A percentile compares a stretch with the other conserved stretches of the same genome.
Conservation (phyloP, 2,797 vertebrate species). For the Helicolenus hilgendorfi region DNA sequence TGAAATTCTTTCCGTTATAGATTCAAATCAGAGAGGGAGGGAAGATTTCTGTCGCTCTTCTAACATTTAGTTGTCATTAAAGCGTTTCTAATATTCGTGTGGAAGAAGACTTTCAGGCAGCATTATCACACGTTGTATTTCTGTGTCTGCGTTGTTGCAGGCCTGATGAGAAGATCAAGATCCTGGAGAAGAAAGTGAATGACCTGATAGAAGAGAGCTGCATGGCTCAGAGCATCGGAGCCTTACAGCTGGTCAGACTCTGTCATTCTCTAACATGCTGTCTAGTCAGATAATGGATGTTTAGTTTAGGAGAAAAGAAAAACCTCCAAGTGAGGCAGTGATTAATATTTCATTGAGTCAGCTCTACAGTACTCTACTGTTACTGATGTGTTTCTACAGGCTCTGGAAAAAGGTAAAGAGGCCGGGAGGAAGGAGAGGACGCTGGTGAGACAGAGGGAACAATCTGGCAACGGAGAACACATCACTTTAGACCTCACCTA, state of each 20-base stretch:
- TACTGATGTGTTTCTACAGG: slow-evolving; percentile 82
- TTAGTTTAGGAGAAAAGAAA: neutral
- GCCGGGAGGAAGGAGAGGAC: slow-evolving; percentile 96
- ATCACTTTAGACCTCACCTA: slow-evolving; percentile 97
- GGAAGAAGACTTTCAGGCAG: neutral
- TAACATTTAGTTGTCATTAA: neutral
- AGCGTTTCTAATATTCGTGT: neutral
- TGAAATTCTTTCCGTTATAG: no score
- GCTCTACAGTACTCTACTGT: neutral
- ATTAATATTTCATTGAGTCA: neutral
- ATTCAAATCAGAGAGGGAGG: no score
- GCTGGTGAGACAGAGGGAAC: slow-evolving; percentile 94
- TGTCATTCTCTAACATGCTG: neutral
- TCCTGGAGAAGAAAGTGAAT: slow-evolving; percentile 97
- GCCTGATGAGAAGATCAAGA: slow-evolving; percentile 96
- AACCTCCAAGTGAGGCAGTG: neutral
- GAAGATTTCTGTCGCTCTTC: no score
- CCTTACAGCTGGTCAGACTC: slow-evolving; percentile 93
- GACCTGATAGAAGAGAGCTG: slow-evolving; percentile 98
- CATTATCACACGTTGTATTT: neutral
- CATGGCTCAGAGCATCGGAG: slow-evolving; percentile 93
- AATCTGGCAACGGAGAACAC: slow-evolving; percentile 91
- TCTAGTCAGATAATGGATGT: neutral
- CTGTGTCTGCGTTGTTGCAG: slow-evolving; percentile 78
- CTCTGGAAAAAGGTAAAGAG: slow-evolving; percentile 98